phyloP scores from a whole-genome alignment of 2,113 vertebrate species.

The Lonchura striata region DNA sequence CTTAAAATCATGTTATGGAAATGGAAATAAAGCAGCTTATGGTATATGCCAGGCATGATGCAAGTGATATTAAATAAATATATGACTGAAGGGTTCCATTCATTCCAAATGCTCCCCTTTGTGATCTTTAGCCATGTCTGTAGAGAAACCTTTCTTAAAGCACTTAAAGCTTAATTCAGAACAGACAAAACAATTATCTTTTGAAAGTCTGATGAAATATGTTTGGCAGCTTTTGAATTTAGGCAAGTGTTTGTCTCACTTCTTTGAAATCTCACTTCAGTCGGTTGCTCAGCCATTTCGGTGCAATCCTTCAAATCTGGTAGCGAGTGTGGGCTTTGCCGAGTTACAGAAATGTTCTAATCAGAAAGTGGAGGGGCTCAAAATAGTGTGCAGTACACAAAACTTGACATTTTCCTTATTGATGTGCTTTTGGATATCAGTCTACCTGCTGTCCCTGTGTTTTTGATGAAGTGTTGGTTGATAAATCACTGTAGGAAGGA shows the following conservation, averaged over 20 bases:
- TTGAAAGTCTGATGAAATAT: constrained; percentile 58
- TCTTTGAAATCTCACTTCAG: constrained; percentile 45
- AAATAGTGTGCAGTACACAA: neutral
- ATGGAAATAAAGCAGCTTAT: constrained; percentile 23
- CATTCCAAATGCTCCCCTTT: constrained; percentile 42
- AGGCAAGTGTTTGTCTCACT: constrained; percentile 24
- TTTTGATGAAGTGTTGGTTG: neutral
- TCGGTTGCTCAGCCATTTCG: neutral
- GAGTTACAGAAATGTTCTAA: neutral
- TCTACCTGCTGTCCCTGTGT: neutral
- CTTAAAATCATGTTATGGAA: constrained; percentile 37
- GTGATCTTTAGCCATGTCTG: constrained; percentile 58
- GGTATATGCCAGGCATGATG: neutral
- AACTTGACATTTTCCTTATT: neutral
- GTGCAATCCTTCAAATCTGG: neutral
- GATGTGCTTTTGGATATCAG: neutral
- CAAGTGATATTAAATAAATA: constrained; percentile 16
- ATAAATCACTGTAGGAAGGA: neutral
- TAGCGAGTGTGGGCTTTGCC: neutral
- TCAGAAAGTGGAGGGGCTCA: neutral
- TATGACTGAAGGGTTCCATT: constrained; percentile 36
- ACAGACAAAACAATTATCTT: constrained; percentile 63
- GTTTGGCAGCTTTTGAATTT: constrained; percentile 57
- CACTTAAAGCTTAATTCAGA: constrained; percentile 50
- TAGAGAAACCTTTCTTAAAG: constrained; percentile 29